These are phyloP conservation scores for Oreotragus oreotragus DNA, from an alignment of 2,113 vertebrate species.

Conservation along the genomic window DNA sequence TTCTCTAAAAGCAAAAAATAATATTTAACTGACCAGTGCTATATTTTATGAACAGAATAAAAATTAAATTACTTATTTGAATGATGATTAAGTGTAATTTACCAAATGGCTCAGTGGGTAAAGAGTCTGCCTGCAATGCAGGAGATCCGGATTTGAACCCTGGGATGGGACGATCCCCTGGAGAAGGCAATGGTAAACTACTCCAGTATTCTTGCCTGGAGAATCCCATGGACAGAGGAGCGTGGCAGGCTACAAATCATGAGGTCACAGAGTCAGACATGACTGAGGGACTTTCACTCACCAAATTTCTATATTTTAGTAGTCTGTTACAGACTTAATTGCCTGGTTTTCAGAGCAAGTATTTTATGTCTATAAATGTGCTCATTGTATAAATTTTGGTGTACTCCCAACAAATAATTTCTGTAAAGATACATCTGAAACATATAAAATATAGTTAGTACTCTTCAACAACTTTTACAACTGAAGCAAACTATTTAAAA, in stretches of 20 bases:
- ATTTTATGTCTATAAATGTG: background rate
- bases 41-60: background rate
- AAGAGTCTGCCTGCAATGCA: background rate
- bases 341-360: background rate
- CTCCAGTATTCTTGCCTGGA: background rate
- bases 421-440: conserved; percentile 48
- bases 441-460: conserved; percentile 24
- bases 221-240: background rate
- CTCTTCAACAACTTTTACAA: conserved; percentile 34
- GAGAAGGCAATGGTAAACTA: background rate
- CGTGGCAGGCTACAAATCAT: accelerated
- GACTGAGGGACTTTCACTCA: background rate
- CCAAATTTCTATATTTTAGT: background rate
- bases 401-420: background rate
- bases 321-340: background rate
- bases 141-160: accelerated
- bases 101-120: background rate
- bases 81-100: background rate
- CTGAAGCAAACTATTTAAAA: conserved; percentile 59
- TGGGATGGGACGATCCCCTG: background rate
- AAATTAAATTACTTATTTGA: background rate
- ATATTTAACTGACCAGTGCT: background rate
- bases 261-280: background rate
- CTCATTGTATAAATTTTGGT: background rate
- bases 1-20: background rate